Evolutionary conservation across 2,797 vertebrate genomes (phyloP), one percentile per base, ranked within the genome.

Genomic region (Mus minutoides): DNA sequence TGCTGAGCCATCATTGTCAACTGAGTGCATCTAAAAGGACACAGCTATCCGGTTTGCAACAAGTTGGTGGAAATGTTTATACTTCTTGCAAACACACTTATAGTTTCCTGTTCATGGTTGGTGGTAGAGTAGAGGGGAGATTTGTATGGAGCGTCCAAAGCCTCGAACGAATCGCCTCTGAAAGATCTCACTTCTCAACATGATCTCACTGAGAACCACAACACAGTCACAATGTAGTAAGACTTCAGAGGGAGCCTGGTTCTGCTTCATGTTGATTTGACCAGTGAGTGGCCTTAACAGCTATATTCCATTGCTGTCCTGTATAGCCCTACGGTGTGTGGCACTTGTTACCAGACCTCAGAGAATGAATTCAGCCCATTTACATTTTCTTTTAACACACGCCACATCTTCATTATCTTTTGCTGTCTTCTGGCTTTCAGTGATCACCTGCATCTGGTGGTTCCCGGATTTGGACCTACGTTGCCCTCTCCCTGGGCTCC

Each of bases 21-120:
- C 49, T 49, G 49, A 49, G 49, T 49, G 10, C 49, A 54, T 54
- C 54, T 54, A 3, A 54, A 54, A 54, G 54, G 16, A 54, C 52
- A 54, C 52, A 54, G 52, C 2, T 54, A 14, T 2, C 49, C 49
- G 8, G 49, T 49, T 49, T 85, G 58, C 52, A 56, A 21, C 52
- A 37, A 4, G 34, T 14, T 31, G 34, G 21, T 67, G 43, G 54
- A 62, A 7, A 24, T 58, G n/a, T 37, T 58, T 24, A 40, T 58
- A 77, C 19, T 93, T 86, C 75, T 94, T 73, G 58, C 21, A 75
- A n/a, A 40, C 2, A 83, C 69, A 83, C 49, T 73, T 94, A 62
- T 52, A 26, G 75, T 71, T 10, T 78, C 6, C 24, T 91, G 46
- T 85, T 40, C 29, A 34, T 71, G 40, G 40, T 11, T 84, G 60